phyloP scores from a whole-genome alignment of 2,113 vertebrate genomes.

The Candoia aspera region DNA sequence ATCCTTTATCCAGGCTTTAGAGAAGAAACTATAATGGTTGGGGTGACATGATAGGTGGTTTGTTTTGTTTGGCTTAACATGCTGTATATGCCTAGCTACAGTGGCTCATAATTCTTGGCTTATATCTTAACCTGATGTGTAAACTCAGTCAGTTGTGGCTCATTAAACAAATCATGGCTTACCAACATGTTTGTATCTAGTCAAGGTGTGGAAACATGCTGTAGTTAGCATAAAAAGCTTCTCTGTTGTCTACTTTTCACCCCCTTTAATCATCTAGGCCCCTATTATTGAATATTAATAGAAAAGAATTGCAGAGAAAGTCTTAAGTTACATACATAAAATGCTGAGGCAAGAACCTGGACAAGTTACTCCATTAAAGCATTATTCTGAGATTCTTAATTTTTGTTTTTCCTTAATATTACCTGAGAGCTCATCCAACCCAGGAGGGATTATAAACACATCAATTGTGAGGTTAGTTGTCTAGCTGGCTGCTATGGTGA shows the following conservation, averaged over 20 bases:
- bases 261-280: not conserved
- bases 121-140: not conserved
- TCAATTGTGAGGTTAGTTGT: conserved; percentile 40
- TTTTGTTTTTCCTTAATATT: not conserved
- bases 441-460: conserved; percentile 1
- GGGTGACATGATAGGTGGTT: not conserved
- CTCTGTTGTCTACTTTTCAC: not conserved
- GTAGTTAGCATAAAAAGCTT: not conserved
- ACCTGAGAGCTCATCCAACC: not conserved
- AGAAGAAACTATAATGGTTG: not conserved
- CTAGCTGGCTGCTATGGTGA: conserved; percentile 35
- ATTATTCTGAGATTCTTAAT: not conserved
- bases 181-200: not conserved
- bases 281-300: not conserved
- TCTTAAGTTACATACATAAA: not conserved
- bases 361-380: not conserved
- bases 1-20: not conserved
- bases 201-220: not conserved
- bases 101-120: not conserved
- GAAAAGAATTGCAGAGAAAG: not conserved
- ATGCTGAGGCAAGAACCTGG: not conserved
- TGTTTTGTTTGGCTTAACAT: not conserved
- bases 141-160: not conserved
- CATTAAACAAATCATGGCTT: not conserved
- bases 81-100: not conserved